Evolutionary conservation across 2,797 vertebrate species (phyloP), one percentile per base, ranked within the genome.

Genomic region (Mallotus villosus): DNA sequence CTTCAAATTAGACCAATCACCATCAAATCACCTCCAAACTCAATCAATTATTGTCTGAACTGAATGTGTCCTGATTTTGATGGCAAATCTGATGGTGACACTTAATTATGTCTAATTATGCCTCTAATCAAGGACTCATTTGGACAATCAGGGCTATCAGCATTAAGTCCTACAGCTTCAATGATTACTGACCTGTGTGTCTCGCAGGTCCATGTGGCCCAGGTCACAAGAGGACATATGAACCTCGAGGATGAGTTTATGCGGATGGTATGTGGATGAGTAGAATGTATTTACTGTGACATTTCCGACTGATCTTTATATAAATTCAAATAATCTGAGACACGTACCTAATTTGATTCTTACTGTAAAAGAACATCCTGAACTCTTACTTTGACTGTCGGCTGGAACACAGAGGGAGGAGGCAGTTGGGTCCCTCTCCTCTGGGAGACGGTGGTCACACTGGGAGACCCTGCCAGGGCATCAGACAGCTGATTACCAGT

Each of bases 121-220:
- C 34, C 65, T 67, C 75, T 79, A 81, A 86, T 84, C 78, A 83
- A 68, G 73, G 71, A 68, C 78, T 87, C 87, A 88, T 81, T 85
- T 74, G 70, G 75, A 72, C 86, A 25, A 84, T 86, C 81, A 78
- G 78, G 11, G 41, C 41, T 46, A 85, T 89, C 85, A 82, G 67
- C 70, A 63, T 1, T 85, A 82, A 89, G 80, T 17, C 0, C 22
- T 49, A 72, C 73, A 78, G 82, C 70, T 84, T 85, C 64, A 76
- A 84, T 80, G 80, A 87, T 73, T 76, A 68, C 89, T 88, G 82
- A 89, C 77, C 81, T 76, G 75, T 70, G 63, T 84, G 86, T 89
- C 90, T 92, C 89, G 82, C 89, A 89, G 88, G 78, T 74, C 76
- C 86, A 22, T 60, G 67, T 81, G 51, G 51, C 19, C 51, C 5